Conservation (phyloP, 2,797 vertebrate genomes). For the Hydrophis major region DNA sequence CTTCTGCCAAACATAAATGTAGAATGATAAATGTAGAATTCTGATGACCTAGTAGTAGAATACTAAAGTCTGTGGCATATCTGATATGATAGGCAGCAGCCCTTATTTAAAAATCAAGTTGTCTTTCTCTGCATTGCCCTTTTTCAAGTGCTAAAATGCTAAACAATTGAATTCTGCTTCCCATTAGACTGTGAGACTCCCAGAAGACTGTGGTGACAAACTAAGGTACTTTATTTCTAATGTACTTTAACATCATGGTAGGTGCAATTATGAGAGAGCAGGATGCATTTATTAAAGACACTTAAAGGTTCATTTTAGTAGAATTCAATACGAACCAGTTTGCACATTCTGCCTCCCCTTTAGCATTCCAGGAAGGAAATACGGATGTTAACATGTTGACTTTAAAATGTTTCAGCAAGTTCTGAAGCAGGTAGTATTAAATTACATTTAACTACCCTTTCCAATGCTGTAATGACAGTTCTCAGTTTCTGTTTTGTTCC, state of each 20-base stretch:
- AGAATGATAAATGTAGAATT: constrained; percentile 7
- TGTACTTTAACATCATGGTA: not conserved
- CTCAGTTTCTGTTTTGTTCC: not conserved
- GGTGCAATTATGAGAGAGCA: not conserved
- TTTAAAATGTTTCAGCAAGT: not conserved
- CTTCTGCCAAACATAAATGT: not conserved
- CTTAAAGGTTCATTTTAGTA: not conserved
- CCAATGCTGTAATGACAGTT: not conserved
- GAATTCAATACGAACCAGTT: not conserved
- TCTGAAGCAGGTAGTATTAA: not conserved
- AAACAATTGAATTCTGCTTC: not conserved
- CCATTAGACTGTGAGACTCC: not conserved
- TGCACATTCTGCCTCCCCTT: not conserved
- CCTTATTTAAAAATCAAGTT: not conserved
- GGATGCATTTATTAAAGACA: not conserved
- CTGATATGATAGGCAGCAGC: not conserved
- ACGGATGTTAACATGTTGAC: not conserved
- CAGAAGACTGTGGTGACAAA: not conserved
- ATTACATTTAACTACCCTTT: not conserved
- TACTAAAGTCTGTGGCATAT: not conserved
- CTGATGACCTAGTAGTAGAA: not conserved
- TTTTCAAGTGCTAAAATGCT: not conserved
- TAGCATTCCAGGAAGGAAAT: not conserved
- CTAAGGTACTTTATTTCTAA: not conserved
- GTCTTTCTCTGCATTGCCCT: not conserved